phyloP scores from a whole-genome alignment of 2,113 vertebrate species.

The Rhynchomys soricoides region DNA sequence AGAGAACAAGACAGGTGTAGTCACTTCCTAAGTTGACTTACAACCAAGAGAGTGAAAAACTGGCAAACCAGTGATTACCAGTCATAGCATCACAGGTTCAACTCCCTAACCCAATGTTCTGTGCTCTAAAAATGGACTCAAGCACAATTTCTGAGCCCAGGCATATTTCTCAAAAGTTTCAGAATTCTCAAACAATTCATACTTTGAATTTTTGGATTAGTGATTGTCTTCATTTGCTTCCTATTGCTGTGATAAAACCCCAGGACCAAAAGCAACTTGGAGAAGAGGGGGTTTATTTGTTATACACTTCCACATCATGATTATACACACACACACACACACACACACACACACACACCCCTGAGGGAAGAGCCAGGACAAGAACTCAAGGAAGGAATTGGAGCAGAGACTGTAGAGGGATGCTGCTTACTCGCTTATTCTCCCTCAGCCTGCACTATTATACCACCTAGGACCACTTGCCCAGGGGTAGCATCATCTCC shows the following conservation, averaged over 20 bases:
- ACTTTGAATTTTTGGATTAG: not conserved
- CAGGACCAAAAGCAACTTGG: too few relatives aligned
- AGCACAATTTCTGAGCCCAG: not conserved
- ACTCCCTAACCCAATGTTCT: not conserved
- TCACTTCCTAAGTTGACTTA: not conserved
- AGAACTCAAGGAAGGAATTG: not conserved
- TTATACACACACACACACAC: too few relatives aligned
- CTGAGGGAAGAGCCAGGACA: not conserved
- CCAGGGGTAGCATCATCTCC: not conserved
- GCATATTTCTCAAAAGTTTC: not conserved
- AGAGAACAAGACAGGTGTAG: not conserved
- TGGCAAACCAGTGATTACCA: not conserved
- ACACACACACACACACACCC: not conserved
- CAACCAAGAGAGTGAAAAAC: not conserved
- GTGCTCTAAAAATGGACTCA: not conserved
- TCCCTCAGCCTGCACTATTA: not conserved
- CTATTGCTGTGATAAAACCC: not conserved
- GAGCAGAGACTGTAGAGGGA: not conserved
- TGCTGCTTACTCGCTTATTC: not conserved
- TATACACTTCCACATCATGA: not conserved
- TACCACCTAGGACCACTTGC: not conserved
- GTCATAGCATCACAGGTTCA: too few relatives aligned
- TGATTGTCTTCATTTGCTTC: not conserved
- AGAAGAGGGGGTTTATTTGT: not conserved
- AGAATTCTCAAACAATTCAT: not conserved